Base-by-base conservation (phyloP, 2,888 invertebrate species). In the Pammene aurita region DNA sequence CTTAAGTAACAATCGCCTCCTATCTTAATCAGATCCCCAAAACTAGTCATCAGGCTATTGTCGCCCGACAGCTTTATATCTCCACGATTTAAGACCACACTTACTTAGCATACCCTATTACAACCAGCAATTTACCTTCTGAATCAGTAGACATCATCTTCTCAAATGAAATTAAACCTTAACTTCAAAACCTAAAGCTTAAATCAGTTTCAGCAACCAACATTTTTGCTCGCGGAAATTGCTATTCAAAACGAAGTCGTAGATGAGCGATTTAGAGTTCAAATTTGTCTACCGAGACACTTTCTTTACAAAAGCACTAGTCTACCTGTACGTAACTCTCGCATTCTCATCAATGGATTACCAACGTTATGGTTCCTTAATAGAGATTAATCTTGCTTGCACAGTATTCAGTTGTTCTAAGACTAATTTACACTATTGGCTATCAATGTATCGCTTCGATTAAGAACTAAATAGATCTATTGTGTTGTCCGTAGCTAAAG, bases 401-500 rank as follows among this genome's bases (percentile, higher is more conserved):
- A 2, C 10, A 14, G 44, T n/a, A 16, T 18, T 0, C 10, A n/a
- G 50, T 67, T 44, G 52, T 26, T 68, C 52, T 68, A 58, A 68
- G 63, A 64, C 63, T 41, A 64, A 68, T 64, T 64, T 68, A 64
- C 68, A 68, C 67, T 68, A 63, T 68, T 58, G 57, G 69, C 74
- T 81, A 83, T 83, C 83, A 63, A 70, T 74, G 82, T 81, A 85
- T 80, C 82, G 76, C 72, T 75, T 81, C 81, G 78, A 86, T 85
- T 81, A 83, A 79, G 76, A 72, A 74, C 65, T 72, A 66, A 61
- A 44, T 67, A 63, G 67, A 67, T 63, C 48, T 67, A 62, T 67
- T 63, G 67, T 67, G 57, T 65, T 66, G 66, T 67, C 72, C 70
- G 65, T 72, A 73, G 73, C 71, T 61, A 63, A 42, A 63, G 58